Conservation (phyloP, 2,113 vertebrate species). For the Anoplopoma fimbria region DNA sequence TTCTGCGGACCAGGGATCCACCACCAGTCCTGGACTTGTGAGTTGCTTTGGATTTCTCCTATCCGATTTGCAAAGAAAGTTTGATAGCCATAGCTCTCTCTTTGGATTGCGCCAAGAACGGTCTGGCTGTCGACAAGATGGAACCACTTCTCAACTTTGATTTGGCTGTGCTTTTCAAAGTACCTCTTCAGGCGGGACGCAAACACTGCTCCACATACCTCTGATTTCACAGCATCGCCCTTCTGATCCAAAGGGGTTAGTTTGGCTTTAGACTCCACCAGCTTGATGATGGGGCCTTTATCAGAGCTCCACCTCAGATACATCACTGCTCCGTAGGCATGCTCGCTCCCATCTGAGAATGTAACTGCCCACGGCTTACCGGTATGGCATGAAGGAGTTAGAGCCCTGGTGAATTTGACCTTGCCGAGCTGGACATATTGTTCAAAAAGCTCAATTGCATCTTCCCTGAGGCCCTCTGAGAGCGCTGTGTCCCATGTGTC, state of each 20-base stretch:
- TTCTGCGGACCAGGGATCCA: constrained; percentile 17
- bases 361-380: background rate
- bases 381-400: rapidly evolving
- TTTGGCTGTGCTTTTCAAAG: constrained; percentile 12
- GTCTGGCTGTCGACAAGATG: constrained; percentile 52
- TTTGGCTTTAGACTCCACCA: too few relatives aligned
- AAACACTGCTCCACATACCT: constrained; percentile 47
- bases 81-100: constrained; percentile 38
- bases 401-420: background rate
- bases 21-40: constrained; percentile 11
- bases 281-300: too few relatives aligned
- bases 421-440: background rate
- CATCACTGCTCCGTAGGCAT: background rate
- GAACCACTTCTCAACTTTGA: constrained; percentile 25
- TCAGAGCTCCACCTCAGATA: too few relatives aligned
- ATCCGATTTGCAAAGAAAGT: constrained; percentile 45
- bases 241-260: too few relatives aligned
- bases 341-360: constrained; percentile 33
- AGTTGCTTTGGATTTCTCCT: constrained; percentile 50
- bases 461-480: constrained; percentile 14
- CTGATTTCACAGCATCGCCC: constrained; percentile 8
- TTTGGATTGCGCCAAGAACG: constrained; percentile 32
- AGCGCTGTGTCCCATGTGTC: constrained; percentile 39
- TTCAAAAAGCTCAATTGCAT: constrained; percentile 38
- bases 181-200: constrained; percentile 22